Evolutionary conservation across 2,888 invertebrate species (phyloP).

Genomic region (Agrotis exclamationis): DNA sequence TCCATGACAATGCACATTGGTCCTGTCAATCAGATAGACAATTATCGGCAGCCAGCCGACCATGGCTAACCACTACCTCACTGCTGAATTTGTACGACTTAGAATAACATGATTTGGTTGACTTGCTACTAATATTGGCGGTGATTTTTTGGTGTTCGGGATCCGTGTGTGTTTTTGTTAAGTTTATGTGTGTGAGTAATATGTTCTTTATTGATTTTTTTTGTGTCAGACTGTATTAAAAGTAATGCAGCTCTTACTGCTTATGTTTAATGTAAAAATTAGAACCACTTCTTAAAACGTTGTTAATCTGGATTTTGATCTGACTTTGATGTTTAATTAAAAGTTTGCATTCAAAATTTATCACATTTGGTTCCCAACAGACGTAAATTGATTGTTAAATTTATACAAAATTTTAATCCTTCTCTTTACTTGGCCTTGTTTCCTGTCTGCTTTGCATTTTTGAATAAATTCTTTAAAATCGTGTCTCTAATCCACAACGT

Average conservation of each 20-base stretch:
- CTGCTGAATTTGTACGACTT: constrained; percentile 75
- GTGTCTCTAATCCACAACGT: no score
- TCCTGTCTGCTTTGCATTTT: no score
- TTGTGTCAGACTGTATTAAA: background rate
- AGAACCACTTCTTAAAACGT: no score
- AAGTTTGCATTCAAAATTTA: background rate
- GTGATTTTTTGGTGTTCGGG: constrained; percentile 27
- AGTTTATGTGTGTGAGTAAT: background rate
- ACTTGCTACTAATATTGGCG: constrained; percentile 18
- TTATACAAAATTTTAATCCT: background rate
- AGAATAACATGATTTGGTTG: constrained; percentile 60
- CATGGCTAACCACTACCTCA: constrained; percentile 79
- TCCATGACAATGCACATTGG: constrained; percentile 72
- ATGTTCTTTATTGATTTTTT: background rate
- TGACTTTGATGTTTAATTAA: background rate
- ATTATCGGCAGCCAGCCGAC: constrained; percentile 82
- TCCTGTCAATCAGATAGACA: constrained; percentile 83
- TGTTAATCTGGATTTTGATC: background rate
- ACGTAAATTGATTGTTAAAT: no score
- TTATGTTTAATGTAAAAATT: background rate
- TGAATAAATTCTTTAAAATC: no score
- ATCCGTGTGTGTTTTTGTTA: constrained; percentile 7
- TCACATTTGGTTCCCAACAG: no score
- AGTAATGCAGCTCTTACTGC: background rate
- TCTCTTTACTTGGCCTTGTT: background rate